Conservation (phyloP, 2,888 invertebrate genomes). For the Alentia gelatinosa region DNA sequence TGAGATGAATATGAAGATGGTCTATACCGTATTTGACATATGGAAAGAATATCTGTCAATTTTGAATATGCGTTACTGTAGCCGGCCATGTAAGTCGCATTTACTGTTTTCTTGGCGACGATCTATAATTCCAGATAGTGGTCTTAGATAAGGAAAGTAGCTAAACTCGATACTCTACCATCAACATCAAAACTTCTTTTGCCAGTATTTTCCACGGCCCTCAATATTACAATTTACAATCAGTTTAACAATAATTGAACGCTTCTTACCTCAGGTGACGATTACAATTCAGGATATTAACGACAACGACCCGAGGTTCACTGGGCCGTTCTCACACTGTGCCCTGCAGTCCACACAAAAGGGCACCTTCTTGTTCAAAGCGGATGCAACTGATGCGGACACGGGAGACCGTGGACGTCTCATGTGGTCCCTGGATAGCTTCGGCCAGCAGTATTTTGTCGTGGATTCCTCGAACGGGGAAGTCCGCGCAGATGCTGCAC, state of each 20-base stretch:
- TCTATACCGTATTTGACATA: too few relatives aligned
- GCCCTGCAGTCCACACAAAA: neutral
- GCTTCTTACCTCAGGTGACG: neutral
- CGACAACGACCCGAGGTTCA: constrained; percentile 70
- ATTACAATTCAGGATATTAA: constrained; percentile 67
- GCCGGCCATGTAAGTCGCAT: too few relatives aligned
- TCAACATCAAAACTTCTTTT: neutral
- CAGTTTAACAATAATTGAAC: neutral
- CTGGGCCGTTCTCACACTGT: neutral
- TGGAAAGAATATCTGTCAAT: too few relatives aligned
- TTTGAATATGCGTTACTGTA: too few relatives aligned
- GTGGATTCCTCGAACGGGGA: neutral
- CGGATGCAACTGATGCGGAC: neutral
- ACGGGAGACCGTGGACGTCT: neutral
- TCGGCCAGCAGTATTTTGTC: neutral
- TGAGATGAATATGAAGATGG: too few relatives aligned
- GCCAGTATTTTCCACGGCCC: neutral
- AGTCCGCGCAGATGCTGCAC: neutral
- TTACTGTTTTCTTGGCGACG: too few relatives aligned
- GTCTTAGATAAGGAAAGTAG: neutral
- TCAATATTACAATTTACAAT: neutral
- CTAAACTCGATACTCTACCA: neutral
- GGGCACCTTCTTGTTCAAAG: neutral
- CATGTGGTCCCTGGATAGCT: neutral
- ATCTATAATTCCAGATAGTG: neutral